Evolutionary conservation across 2,113 vertebrate species (phyloP), one percentile per base, ranked within the genome.

Genomic region (Pedetes capensis): DNA sequence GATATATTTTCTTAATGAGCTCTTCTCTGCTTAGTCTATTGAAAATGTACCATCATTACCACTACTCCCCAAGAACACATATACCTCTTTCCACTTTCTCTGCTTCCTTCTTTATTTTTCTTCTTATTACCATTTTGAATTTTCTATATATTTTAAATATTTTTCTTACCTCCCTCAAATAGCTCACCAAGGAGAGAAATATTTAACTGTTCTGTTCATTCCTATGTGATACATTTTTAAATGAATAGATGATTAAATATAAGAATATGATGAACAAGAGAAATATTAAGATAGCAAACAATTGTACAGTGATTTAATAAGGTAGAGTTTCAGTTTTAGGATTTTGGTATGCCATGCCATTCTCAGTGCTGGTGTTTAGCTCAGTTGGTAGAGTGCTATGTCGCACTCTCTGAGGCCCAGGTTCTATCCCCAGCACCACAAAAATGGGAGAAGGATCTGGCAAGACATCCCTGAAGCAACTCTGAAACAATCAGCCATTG

Each of bases 141-240:
- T 79, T 82, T 32, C 39, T 93, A 2, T 78, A 1, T 55, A n/a
- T 59, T 91, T 68, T 92, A 8, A 75, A 32, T n/a, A 5, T 9
- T 93, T 81, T 89, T 87, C 87, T 84, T 94, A 29, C 49, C 9
- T 92, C 12, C n/a, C 16, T 91, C 72, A 81, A 47, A 10, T 75
- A 81, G 8, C 13, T 82, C n/a, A 66, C 66, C 1, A 1, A 76
- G 27, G 39, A 90, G 18, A 89, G 44, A 39, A 57, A 42, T 66
- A 75, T 68, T 96, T 84, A 44, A 6, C 47, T 76, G 5, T 83
- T 69, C 57, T 79, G 4, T 84, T 80, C 20, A 59, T 83, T 95
- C n/a, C 17, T 68, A 0, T 63, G 17, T 90, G 25, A 53, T 42
- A 59, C 42, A 86, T 44, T 34, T 92, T 68, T 68, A 71, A 89